These are phyloP conservation scores for Cinara cedri DNA, from an alignment of 2,888 invertebrate species.

Conservation along the genomic window DNA sequence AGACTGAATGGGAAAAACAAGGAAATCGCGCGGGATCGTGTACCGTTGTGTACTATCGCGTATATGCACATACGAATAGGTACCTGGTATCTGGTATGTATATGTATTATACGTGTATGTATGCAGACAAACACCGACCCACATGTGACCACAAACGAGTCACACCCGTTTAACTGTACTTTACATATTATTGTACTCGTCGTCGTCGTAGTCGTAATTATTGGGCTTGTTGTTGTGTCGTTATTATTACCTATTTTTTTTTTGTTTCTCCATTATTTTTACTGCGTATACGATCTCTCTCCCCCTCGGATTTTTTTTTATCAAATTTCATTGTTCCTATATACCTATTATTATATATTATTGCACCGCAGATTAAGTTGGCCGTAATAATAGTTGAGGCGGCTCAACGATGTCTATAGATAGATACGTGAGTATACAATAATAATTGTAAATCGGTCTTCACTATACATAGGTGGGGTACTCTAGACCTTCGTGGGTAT, in stretches of 20 bases:
- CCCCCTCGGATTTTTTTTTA: not conserved
- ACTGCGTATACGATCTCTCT: not conserved
- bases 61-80: too few species aligned
- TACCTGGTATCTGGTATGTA: too few species aligned
- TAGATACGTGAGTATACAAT: too few species aligned
- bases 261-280: not conserved
- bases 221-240: slow-evolving; percentile 27
- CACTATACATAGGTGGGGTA: too few species aligned
- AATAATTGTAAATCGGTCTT: too few species aligned
- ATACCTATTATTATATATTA: too few species aligned
- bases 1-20: slow-evolving; percentile 49
- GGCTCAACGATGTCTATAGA: not conserved
- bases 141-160: slow-evolving; percentile 54
- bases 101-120: not conserved
- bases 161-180: slow-evolving; percentile 57
- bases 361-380: slow-evolving; percentile 9
- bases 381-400: not conserved
- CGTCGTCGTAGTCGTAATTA: slow-evolving; percentile 21
- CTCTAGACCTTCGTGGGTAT: too few species aligned
- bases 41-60: slow-evolving; percentile 40
- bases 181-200: slow-evolving; percentile 31
- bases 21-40: slow-evolving; percentile 38
- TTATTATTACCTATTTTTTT: not conserved
- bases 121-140: slow-evolving; percentile 43
- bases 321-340: slow-evolving; percentile 41